Percentiles rank a stretch among this genome's conserved stretches.
Conservation (phyloP, 2,797 vertebrate species). For the Cryptoprocta ferox region DNA sequence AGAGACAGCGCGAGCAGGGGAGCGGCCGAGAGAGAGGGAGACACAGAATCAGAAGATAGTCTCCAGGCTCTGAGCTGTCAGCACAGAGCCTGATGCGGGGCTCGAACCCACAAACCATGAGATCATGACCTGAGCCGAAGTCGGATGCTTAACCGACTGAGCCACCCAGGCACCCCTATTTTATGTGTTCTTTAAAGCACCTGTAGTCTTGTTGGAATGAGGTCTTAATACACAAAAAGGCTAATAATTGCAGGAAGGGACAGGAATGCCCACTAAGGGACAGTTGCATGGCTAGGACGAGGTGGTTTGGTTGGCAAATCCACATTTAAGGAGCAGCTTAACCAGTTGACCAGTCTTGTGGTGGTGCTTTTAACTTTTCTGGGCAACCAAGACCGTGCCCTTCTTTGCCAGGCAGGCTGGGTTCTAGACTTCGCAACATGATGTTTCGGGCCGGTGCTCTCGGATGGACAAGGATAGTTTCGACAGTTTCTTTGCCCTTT, state of each 20-base stretch:
- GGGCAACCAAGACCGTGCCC: too few species aligned
- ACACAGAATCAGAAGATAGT: too few species aligned
- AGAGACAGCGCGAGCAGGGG: too few species aligned
- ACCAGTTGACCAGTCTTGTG: background rate
- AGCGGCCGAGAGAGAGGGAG: too few species aligned
- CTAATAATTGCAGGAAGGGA: background rate
- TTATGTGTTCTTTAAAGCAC: background rate
- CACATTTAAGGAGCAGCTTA: background rate
- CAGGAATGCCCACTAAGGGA: background rate
- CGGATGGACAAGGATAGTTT: background rate
- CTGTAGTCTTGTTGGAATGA: background rate
- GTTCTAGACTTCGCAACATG: background rate
- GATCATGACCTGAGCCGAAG: too few species aligned
- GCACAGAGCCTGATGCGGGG: too few species aligned
- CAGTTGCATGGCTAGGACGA: background rate
- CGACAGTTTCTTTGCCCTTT: background rate
- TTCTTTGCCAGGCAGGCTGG: background rate
- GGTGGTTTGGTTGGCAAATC: background rate
- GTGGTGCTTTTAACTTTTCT: background rate
- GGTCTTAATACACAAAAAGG: background rate
- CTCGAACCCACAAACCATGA: too few species aligned
- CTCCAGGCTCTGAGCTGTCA: too few species aligned
- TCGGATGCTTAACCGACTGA: too few species aligned
- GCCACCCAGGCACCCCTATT: too few species aligned
- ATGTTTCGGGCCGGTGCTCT: background rate